Base-by-base conservation (phyloP, 1,140 invertebrate species). In the Aleiodes sp. region DNA sequence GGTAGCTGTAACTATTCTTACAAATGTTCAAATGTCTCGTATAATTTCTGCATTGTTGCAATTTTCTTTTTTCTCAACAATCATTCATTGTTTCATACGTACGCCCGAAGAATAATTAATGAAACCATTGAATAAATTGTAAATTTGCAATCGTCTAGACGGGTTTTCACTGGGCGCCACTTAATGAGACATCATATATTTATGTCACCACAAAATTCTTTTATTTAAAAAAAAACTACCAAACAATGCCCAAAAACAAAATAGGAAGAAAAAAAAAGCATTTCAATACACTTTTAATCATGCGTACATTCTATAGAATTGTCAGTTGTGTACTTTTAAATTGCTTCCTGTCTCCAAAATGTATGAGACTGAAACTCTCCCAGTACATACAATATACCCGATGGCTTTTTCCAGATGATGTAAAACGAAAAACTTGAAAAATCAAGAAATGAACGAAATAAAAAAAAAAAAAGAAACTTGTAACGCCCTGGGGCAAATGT, bases 61-160 rank as follows among this genome's bases (percentile, higher is more conserved):
- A 24, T 59, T 26, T 16, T 12, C 16, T 52, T 24, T n/a, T 26
- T 59, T 59, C 12, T 33, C 9, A 33, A 33, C 4, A 16, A 59
- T 59, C 14, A 31, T 29, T n/a, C 29, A 59, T 59, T 59, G 56
- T 59, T n/a, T 31, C 29, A 28, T 2, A n/a, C n/a, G 16, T 52
- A 43, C 46, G 46, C 21, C 12, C 16, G 19, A 24, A 21, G 46
- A 52, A 52, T 52, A 52, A 24, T 52, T 24, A 52, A 52, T 52
- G 46, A 52, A 52, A n/a, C n/a, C 46, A 29, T 59, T 59, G 56
- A 29, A 59, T 26, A 59, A 59, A 59, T 59, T 59, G 56, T n/a
- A 24, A 59, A 28, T 59, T n/a, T 59, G 56, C 56, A 28, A 59
- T 59, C 28, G 56, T 59, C 56, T 59, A 59, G 56, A 59, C 56